Conservation (phyloP, 2,797 vertebrate species). For the Sebastes oblongus region DNA sequence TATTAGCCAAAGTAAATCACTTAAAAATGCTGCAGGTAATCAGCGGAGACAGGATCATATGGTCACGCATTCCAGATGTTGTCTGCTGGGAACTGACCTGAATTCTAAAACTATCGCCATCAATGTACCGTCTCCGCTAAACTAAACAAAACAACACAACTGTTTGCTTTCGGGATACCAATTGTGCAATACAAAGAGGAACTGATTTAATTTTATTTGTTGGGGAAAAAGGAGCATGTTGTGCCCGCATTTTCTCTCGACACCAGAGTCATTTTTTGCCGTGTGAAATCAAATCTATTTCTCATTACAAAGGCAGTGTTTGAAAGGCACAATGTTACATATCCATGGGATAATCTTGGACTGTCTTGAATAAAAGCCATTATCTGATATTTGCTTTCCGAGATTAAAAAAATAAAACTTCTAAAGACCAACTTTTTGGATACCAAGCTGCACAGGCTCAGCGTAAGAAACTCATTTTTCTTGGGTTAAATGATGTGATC, state of each 20-base stretch:
- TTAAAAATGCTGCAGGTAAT: conserved; percentile 62
- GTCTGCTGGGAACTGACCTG: conserved; percentile 48
- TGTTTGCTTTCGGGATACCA: conserved; percentile 26
- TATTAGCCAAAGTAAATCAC: conserved; percentile 66
- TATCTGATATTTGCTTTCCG: conserved; percentile 39
- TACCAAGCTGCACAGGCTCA: not conserved
- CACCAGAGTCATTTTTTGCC: conserved; percentile 41
- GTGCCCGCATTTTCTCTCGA: conserved; percentile 36
- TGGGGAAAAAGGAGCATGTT: conserved; percentile 22
- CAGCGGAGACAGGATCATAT: conserved; percentile 64
- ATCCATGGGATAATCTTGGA: conserved; percentile 32
- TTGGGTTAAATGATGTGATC: conserved; percentile 18
- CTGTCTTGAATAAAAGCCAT: conserved; percentile 44
- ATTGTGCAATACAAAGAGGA: conserved; percentile 30
- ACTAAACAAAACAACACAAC: not conserved
- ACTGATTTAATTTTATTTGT: conserved; percentile 47
- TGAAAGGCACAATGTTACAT: conserved; percentile 42
- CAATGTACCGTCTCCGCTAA: not conserved
- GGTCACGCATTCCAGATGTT: conserved; percentile 49
- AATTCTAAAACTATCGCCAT: conserved; percentile 40
- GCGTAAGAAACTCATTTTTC: not conserved
- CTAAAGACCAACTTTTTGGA: not conserved
- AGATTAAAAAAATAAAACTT: not conserved
- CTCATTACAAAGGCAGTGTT: conserved; percentile 58
- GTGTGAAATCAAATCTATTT: conserved; percentile 70